phyloP scores from a whole-genome alignment of 2,797 vertebrate species.

The Sebastes steindachneri region DNA sequence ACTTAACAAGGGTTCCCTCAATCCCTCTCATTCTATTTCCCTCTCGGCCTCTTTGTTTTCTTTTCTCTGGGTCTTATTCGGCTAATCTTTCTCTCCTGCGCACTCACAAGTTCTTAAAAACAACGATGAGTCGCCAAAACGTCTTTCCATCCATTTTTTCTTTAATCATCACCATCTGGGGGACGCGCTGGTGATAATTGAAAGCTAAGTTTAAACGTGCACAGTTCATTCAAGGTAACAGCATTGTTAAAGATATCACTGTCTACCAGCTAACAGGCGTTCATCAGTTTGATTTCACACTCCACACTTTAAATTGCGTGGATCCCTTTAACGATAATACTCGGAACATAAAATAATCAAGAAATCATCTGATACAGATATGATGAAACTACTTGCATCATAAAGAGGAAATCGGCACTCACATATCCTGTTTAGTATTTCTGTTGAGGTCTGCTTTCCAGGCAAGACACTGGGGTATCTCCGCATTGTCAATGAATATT shows the following conservation, averaged over 20 bases:
- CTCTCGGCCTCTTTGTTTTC: neutral
- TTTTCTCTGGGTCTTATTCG: neutral
- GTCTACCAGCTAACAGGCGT: neutral
- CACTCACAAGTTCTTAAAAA: neutral
- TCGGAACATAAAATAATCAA: conserved; percentile 26
- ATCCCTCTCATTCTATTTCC: neutral
- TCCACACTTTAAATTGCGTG: neutral
- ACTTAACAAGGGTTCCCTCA: neutral
- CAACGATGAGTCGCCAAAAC: conserved; percentile 5
- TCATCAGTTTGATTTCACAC: neutral
- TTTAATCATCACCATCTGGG: neutral
- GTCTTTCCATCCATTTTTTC: neutral
- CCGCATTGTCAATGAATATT: conserved; percentile 5
- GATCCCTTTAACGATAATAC: neutral
- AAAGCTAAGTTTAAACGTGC: neutral
- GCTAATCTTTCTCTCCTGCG: neutral
- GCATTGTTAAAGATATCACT: neutral
- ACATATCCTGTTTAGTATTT: neutral
- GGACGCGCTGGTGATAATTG: neutral
- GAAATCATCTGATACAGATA: conserved; percentile 1
- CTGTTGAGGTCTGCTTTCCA: conserved; percentile 6
- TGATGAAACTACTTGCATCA: conserved; percentile 5
- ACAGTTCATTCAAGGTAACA: neutral
- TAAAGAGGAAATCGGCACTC: neutral
- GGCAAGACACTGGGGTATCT: neutral